A percentile compares a stretch with the other conserved stretches of the same genome.
Evolutionary conservation across 2,113 vertebrate genomes (phyloP).

Genomic region (Calypte anna): DNA sequence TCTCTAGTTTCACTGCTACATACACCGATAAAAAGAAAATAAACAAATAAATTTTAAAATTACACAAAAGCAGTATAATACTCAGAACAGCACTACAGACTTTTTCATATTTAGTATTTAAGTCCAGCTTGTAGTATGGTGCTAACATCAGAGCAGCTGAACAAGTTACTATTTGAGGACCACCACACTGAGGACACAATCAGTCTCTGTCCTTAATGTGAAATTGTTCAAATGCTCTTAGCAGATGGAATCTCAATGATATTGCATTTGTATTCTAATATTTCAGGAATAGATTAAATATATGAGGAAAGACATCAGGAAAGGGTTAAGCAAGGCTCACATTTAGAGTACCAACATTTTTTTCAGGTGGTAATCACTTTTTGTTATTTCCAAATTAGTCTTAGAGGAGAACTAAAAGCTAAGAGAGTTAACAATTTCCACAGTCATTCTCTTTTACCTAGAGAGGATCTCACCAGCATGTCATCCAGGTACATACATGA

Average conservation of each 20-base stretch:
- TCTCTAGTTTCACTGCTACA: background rate
- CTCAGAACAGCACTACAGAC: background rate
- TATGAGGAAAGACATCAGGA: background rate
- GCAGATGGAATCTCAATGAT: background rate
- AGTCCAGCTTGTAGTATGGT: background rate
- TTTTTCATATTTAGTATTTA: background rate
- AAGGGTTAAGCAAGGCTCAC: background rate
- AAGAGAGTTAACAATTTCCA: background rate
- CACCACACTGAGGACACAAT: background rate
- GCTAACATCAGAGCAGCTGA: background rate
- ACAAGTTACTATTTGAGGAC: background rate
- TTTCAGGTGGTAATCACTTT: background rate
- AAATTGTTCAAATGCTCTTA: slow-evolving; percentile 16
- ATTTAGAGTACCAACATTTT: background rate
- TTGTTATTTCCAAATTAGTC: background rate
- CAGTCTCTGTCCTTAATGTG: background rate
- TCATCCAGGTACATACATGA: background rate
- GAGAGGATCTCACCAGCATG: background rate
- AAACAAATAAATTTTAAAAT: too few relatives aligned
- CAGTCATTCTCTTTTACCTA: background rate
- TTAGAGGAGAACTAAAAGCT: background rate
- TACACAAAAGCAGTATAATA: background rate
- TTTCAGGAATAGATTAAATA: background rate
- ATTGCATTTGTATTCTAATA: background rate
- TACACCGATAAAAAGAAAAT: background rate